These are phyloP conservation scores for Odontocolon sp. DNA, from an alignment of 2,888 invertebrate genomes.

Conservation along the genomic window DNA sequence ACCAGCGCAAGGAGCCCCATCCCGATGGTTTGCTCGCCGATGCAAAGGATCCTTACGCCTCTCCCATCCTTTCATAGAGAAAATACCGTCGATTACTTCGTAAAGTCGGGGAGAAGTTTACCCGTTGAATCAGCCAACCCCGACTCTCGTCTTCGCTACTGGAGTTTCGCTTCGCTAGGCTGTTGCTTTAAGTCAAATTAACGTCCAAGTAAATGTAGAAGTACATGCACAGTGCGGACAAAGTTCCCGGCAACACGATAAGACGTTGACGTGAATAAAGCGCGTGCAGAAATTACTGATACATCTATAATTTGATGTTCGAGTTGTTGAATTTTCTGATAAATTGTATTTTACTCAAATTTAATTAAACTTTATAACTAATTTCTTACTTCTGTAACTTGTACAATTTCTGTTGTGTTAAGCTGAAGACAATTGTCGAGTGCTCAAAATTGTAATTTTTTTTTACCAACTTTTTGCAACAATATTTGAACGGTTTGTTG, in stretches of 20 bases:
- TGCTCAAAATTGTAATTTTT: too few relatives aligned
- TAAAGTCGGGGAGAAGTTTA: constrained; percentile 53
- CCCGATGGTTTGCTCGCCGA: constrained; percentile 58
- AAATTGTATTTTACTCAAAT: too few relatives aligned
- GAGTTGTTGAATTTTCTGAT: too few relatives aligned
- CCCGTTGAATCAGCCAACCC: constrained; percentile 22
- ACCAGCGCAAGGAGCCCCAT: constrained; percentile 42
- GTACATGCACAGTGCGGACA: constrained; percentile 12
- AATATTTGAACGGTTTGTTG: too few relatives aligned
- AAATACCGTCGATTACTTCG: constrained; percentile 53
- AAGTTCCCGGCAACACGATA: constrained; percentile 15
- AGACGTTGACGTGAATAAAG: constrained; percentile 19
- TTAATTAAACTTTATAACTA: too few relatives aligned
- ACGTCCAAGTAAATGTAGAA: constrained; percentile 47
- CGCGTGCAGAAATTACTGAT: neutral
- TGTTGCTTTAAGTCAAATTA: constrained; percentile 53
- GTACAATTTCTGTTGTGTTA: too few relatives aligned
- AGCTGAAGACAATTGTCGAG: too few relatives aligned
- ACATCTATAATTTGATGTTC: neutral
- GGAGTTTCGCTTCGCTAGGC: constrained; percentile 22
- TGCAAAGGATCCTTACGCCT: constrained; percentile 18
- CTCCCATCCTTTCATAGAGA: constrained; percentile 40
- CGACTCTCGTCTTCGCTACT: constrained; percentile 3
- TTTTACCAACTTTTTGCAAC: too few relatives aligned
- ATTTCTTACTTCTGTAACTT: too few relatives aligned